Evolutionary conservation across 2,888 invertebrate genomes (phyloP).

Genomic region (Nycteola revayana): DNA sequence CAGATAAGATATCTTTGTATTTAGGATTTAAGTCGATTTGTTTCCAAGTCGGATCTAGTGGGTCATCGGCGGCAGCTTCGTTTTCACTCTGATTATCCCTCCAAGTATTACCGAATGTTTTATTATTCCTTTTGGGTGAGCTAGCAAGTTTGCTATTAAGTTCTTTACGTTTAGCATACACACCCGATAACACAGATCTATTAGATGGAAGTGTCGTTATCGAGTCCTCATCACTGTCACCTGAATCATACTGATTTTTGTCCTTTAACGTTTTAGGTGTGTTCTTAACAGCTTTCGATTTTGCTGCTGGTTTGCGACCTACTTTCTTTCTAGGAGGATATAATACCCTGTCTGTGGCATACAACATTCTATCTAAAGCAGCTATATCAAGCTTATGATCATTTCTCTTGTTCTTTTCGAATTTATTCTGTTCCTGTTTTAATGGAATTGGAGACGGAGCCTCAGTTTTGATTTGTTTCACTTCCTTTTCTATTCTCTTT

Average conservation of each 20-base stretch:
- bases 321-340: constrained; percentile 90
- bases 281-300: constrained; percentile 59
- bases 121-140: constrained; percentile 62
- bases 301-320: constrained; percentile 83
- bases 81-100: constrained; percentile 76
- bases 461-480: constrained; percentile 75
- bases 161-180: constrained; percentile 77
- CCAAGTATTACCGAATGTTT: constrained; percentile 67
- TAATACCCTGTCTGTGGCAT: constrained; percentile 88
- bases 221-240: constrained; percentile 65
- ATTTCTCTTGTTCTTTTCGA: constrained; percentile 63
- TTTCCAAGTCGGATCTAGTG: constrained; percentile 84
- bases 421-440: constrained; percentile 70
- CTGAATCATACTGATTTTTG: constrained; percentile 72
- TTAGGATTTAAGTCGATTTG: constrained; percentile 85
- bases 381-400: constrained; percentile 78
- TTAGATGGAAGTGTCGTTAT: constrained; percentile 41
- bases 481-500: constrained; percentile 69
- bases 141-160: constrained; percentile 69
- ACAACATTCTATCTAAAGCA: constrained; percentile 85
- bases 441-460: constrained; percentile 72
- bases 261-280: constrained; percentile 67
- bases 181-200: constrained; percentile 72
- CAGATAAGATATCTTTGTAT: constrained; percentile 82
- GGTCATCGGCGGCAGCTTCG: constrained; percentile 78